Conservation (phyloP, 2,797 vertebrate species). For the Rhabdophis nuchalis region DNA sequence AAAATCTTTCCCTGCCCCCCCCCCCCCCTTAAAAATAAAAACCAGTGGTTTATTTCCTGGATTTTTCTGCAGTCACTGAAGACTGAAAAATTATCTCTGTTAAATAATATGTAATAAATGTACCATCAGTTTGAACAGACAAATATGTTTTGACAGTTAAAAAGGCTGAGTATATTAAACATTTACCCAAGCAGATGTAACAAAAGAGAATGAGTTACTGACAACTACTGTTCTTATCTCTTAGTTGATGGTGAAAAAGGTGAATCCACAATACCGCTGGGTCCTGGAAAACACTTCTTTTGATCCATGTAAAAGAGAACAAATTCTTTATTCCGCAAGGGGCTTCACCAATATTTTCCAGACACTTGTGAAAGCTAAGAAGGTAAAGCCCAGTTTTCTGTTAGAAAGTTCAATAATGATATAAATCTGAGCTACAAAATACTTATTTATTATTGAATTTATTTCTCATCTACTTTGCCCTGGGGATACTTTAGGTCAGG, state of each 20-base stretch:
- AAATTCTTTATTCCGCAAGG: slow-evolving; percentile 62
- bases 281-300: slow-evolving; percentile 57
- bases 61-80: background rate
- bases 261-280: slow-evolving; percentile 54
- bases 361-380: slow-evolving; percentile 67
- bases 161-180: background rate
- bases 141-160: background rate
- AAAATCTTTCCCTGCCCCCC: background rate
- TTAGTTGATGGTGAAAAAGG: slow-evolving; percentile 71
- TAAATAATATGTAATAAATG: background rate
- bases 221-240: background rate
- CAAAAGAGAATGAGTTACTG: background rate
- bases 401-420: background rate
- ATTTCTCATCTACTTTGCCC: background rate
- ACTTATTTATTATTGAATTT: background rate
- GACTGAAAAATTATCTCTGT: background rate
- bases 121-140: background rate
- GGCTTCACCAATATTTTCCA: slow-evolving; percentile 72
- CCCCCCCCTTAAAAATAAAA: too few species aligned
- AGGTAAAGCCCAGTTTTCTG: slow-evolving; percentile 55
- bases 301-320: slow-evolving; percentile 60
- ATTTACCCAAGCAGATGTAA: background rate
- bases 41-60: background rate
- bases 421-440: background rate
- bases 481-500: background rate